Evolutionary conservation across 2,888 invertebrate genomes (phyloP).

Genomic region (Tridacna gigas): DNA sequence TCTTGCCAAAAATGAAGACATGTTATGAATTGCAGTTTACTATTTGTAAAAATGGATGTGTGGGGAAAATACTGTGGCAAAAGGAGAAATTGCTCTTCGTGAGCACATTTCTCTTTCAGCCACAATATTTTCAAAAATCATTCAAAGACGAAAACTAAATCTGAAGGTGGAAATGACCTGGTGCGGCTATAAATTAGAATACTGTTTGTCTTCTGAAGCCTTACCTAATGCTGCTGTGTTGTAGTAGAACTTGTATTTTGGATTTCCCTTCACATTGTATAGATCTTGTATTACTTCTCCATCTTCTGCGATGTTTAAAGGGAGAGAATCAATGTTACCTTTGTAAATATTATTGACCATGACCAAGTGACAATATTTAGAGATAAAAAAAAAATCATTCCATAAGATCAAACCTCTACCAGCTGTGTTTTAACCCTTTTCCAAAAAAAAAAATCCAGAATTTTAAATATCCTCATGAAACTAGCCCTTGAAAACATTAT

Average conservation of each 20-base stretch:
- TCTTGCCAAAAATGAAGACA: neutral
- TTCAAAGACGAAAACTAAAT: neutral
- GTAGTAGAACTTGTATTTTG: conserved; percentile 87
- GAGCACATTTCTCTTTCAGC: neutral
- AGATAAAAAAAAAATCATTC: neutral
- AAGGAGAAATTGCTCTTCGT: neutral
- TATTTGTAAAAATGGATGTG: neutral
- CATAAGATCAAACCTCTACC: too few species aligned
- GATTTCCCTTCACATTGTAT: conserved; percentile 87
- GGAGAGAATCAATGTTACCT: neutral
- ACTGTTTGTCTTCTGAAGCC: conserved; percentile 23
- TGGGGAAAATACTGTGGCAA: neutral
- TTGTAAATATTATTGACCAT: neutral
- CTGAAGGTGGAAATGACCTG: neutral
- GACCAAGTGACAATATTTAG: neutral
- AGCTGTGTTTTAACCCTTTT: too few species aligned
- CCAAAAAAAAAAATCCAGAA: too few species aligned
- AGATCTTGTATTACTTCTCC: conserved; percentile 87
- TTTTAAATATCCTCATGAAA: too few species aligned
- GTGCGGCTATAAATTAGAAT: neutral
- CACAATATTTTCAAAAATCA: neutral
- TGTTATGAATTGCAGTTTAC: neutral
- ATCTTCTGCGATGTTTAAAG: conserved; percentile 82
- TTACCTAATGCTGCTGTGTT: conserved; percentile 81
- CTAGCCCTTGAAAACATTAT: too few species aligned